Evolutionary conservation across 2,113 vertebrate genomes (phyloP).

Genomic region (Thomomys bottae): DNA sequence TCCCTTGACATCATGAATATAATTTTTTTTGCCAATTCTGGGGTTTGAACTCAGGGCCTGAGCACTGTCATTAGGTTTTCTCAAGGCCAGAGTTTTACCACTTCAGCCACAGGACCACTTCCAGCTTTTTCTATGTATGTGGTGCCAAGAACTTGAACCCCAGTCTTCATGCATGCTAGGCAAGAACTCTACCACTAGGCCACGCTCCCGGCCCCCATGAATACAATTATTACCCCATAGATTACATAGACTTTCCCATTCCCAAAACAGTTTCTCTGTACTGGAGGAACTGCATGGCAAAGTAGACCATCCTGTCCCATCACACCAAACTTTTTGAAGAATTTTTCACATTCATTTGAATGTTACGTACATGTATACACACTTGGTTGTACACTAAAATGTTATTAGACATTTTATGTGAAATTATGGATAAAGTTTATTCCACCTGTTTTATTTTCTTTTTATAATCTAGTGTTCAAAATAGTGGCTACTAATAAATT

Average conservation of each 20-base stretch:
- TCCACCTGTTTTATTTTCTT: constrained; percentile 27
- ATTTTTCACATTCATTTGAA: not conserved
- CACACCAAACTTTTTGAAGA: not conserved
- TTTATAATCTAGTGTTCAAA: not conserved
- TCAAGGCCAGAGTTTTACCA: too few relatives aligned
- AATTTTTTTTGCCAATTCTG: too few relatives aligned
- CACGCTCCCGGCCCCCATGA: too few relatives aligned
- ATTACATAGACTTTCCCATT: not conserved
- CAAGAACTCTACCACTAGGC: too few relatives aligned
- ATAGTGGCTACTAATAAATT: not conserved
- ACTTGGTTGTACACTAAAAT: constrained; percentile 10
- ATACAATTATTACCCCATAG: not conserved
- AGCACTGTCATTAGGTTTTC: too few relatives aligned
- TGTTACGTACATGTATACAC: not conserved
- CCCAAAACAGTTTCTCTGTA: not conserved
- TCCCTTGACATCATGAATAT: not conserved
- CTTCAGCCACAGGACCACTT: too few relatives aligned
- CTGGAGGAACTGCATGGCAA: not conserved
- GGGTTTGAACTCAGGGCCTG: too few relatives aligned
- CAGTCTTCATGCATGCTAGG: too few relatives aligned
- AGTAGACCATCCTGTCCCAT: not conserved
- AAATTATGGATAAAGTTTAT: constrained; percentile 40
- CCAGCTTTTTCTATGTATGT: too few relatives aligned
- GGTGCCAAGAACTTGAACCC: too few relatives aligned
- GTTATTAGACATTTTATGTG: not conserved